Conservation (phyloP, 2,797 vertebrate genomes). For the Phaenicophaeus curvirostris region DNA sequence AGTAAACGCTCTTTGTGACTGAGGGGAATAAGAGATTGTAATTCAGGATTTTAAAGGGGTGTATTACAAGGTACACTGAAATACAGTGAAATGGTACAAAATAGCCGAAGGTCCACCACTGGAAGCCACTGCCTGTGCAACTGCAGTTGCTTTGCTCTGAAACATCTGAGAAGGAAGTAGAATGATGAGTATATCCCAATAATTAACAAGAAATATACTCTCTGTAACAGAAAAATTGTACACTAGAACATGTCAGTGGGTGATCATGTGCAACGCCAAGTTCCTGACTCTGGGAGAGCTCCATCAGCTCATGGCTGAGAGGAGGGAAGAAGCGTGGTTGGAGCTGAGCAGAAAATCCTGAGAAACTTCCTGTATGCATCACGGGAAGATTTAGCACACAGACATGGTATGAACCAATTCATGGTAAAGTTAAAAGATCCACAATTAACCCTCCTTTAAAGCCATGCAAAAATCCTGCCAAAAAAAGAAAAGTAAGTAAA, state of each 20-base stretch:
- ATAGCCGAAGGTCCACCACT: background rate
- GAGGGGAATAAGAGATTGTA: background rate
- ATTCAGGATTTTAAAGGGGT: background rate
- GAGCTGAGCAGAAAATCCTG: background rate
- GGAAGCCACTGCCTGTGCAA: background rate
- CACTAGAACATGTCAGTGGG: background rate
- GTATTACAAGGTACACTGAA: background rate
- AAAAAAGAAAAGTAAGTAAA: background rate
- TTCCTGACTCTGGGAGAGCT: rapidly evolving
- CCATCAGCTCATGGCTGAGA: background rate
- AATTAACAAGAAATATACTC: background rate
- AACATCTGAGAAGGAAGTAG: background rate
- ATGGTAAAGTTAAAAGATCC: background rate
- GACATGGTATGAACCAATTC: background rate
- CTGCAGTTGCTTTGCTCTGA: background rate
- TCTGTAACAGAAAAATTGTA: background rate
- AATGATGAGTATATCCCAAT: background rate
- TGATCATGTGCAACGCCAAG: background rate
- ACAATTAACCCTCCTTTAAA: background rate
- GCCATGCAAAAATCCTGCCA: background rate
- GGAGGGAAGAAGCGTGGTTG: background rate
- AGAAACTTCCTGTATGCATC: background rate
- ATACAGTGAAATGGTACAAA: background rate
- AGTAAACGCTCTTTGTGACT: background rate
- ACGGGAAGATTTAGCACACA: background rate